Conservation (phyloP, 2,888 invertebrate genomes). For the Euphydryas editha region DNA sequence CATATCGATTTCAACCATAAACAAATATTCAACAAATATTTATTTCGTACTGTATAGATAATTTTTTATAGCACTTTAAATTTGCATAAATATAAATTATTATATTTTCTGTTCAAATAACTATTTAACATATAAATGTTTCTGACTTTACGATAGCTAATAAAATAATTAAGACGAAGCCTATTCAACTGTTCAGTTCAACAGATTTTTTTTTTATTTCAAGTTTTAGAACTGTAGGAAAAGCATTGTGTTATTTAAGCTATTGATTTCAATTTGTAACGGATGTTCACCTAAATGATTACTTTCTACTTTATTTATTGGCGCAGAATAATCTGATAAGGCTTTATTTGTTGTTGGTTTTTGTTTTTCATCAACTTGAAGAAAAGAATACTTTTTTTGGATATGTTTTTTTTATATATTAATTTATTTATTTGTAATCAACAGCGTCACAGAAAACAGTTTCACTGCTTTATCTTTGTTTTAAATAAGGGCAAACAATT, state of each 20-base stretch:
- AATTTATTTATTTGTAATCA: too few relatives aligned
- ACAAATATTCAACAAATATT: too few relatives aligned
- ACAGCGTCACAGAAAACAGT: too few relatives aligned
- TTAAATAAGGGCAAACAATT: too few relatives aligned
- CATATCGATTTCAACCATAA: too few relatives aligned
- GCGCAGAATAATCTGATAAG: neutral
- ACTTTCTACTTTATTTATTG: neutral
- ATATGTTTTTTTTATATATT: too few relatives aligned
- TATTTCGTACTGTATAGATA: neutral
- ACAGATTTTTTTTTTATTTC: neutral
- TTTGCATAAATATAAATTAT: neutral
- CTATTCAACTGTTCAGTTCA: neutral
- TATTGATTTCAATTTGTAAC: neutral
- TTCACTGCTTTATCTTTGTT: too few relatives aligned
- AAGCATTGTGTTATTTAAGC: neutral
- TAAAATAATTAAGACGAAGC: neutral
- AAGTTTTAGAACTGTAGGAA: neutral
- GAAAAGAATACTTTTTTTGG: too few relatives aligned
- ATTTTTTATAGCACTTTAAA: neutral
- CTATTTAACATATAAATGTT: neutral
- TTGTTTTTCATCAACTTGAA: too few relatives aligned
- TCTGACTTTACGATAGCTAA: neutral
- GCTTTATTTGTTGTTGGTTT: neutral
- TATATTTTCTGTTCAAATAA: neutral
- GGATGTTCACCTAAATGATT: conserved; percentile 10